Evolutionary conservation across 2,888 invertebrate genomes (phyloP), one percentile per base, ranked within the genome.

Genomic region (Artemia sinica): DNA sequence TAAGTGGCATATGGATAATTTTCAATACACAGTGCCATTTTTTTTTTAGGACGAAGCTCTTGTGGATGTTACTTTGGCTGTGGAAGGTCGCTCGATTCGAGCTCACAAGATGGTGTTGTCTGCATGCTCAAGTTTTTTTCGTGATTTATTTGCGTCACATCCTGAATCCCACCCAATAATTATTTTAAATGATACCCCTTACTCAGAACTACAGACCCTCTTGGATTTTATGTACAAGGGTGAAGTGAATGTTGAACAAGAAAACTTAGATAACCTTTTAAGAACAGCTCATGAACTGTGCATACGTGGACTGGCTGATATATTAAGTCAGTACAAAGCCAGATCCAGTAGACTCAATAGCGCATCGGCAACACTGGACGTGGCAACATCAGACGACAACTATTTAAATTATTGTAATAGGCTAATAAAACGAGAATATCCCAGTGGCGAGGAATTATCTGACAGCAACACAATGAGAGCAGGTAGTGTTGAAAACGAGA

Each of bases 201-300:
- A 90, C 80, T 84, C 87, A 78, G 91, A 91, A 81, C 83, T 92
- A 77, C 85, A 90, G 79, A 91, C 91, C 75, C 85, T 92, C 78
- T 87, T 92, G 79, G 91, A 91, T 84, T 92, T 91, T 85, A 92
- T 92, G 91, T 92, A 92, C 84, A 89, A 90, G 81, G 91, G 91
- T 77, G 91, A 92, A 81, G 91, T 92, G 76, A 91, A 91, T 86
- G 90, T 92, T 77, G 89, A 91, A 82, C 90, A 90, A 81, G 90
- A 90, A 82, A 89, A 90, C 82, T 84, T 91, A 78, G 89, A 89
- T 78, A 88, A 90, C 75, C 84, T 91, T 76, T 85, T 91, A 75
- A 90, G 89, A 81, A 91, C 91, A 77, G 91, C 91, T 76, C 91
- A 91, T 81, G 91, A 90, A 80, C 85, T 91, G 73, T 90, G 91